These are phyloP conservation scores for Pempheris klunzingeri DNA, from an alignment of 2,797 vertebrate genomes.

Conservation along the genomic window DNA sequence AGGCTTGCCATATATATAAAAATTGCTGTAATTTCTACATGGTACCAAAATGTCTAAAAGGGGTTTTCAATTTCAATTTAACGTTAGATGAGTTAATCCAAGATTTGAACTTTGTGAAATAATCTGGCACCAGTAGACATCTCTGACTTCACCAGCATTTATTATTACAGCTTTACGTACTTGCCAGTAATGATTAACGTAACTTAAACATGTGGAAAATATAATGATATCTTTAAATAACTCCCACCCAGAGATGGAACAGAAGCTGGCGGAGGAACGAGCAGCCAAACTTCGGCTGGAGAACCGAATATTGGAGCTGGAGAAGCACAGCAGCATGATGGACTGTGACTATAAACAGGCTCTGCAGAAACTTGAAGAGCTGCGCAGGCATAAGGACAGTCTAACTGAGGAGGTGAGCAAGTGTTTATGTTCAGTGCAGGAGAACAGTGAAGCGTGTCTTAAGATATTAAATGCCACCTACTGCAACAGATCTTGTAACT, in stretches of 20 bases:
- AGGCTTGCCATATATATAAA: too few species aligned
- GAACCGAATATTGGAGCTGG: slow-evolving; percentile 93
- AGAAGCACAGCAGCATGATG: slow-evolving; percentile 96
- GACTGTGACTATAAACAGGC: slow-evolving; percentile 98
- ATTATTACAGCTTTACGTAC: neutral
- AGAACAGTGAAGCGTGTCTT: slow-evolving; percentile 2
- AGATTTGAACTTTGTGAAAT: neutral
- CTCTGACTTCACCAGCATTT: neutral
- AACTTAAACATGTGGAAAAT: neutral
- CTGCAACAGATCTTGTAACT: neutral
- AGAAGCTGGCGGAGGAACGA: slow-evolving; percentile 95
- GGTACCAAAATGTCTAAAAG: too few species aligned
- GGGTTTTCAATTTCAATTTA: too few species aligned
- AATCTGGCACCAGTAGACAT: neutral
- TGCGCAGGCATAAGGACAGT: slow-evolving; percentile 92
- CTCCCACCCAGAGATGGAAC: slow-evolving; percentile 90
- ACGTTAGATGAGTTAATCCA: neutral
- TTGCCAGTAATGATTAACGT: neutral
- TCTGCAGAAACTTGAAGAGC: slow-evolving; percentile 94
- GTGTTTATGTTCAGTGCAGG: slow-evolving; percentile 18
- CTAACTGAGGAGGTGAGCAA: slow-evolving; percentile 92
- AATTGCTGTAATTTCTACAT: too few species aligned
- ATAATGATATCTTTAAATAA: neutral
- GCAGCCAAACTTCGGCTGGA: slow-evolving; percentile 93
- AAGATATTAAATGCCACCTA: slow-evolving; percentile 30